Conservation (phyloP, 2,113 vertebrate genomes). For the Ophiodon elongatus region DNA sequence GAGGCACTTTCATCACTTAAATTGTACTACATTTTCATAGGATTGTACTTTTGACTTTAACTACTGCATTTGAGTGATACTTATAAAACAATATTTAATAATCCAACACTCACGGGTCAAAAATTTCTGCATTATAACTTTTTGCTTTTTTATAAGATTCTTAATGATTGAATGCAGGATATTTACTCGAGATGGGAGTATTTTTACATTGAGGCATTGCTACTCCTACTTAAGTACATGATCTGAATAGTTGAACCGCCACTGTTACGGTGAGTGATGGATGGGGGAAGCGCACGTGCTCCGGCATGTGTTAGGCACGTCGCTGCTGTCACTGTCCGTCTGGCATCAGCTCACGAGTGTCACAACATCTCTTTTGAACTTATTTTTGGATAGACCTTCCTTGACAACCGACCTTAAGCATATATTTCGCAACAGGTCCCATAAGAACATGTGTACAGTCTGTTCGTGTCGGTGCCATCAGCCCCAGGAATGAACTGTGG, state of each 20-base stretch:
- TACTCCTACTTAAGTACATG: not conserved
- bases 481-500: slow-evolving; percentile 10
- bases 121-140: not conserved
- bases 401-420: slow-evolving; percentile 45
- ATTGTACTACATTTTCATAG: not conserved
- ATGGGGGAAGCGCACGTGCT: slow-evolving; percentile 51
- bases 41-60: not conserved
- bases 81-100: not conserved
- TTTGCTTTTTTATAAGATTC: not conserved
- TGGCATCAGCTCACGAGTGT: slow-evolving; percentile 46
- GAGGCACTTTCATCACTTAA: not conserved
- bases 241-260: not conserved
- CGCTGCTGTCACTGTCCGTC: slow-evolving; percentile 72
- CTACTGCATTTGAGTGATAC: not conserved
- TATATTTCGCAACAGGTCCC: not conserved
- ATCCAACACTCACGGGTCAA: not conserved
- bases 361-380: slow-evolving; percentile 64
- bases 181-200: not conserved
- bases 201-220: not conserved
- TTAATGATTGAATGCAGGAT: not conserved
- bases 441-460: slow-evolving; percentile 1
- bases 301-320: slow-evolving; percentile 62
- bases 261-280: not conserved
- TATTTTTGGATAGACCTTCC: slow-evolving; percentile 78
- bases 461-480: not conserved